Evolutionary conservation across 2,113 vertebrate species (phyloP).

Genomic region (Myrmophylax atrothorax): DNA sequence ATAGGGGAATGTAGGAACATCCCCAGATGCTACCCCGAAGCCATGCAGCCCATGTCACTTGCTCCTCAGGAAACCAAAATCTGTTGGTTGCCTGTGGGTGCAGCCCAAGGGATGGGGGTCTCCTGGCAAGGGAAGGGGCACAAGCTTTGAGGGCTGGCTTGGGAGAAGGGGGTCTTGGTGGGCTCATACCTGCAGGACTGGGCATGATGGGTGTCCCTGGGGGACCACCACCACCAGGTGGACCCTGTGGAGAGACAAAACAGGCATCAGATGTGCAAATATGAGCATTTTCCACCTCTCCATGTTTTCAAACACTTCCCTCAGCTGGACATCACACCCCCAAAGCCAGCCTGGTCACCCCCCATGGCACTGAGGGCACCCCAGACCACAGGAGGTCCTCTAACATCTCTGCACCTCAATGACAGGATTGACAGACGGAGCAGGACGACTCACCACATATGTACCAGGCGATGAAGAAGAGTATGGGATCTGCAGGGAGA

Average conservation of each 20-base stretch:
- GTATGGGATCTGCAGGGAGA: conserved; percentile 90
- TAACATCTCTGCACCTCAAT: accelerated
- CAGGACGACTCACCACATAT: conserved; percentile 89
- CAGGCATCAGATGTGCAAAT: accelerated
- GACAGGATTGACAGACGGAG: background rate
- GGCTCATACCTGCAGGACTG: conserved; percentile 89
- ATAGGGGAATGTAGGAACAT: background rate
- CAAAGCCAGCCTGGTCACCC: background rate
- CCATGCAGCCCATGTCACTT: background rate
- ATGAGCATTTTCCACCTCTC: accelerated
- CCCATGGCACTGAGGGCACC: accelerated
- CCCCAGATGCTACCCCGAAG: background rate
- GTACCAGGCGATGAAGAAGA: conserved; percentile 97
- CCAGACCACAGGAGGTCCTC: accelerated
- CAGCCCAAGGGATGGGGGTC: background rate
- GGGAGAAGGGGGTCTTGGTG: background rate
- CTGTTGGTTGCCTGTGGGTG: background rate
- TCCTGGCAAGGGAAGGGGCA: background rate
- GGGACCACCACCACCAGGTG: conserved; percentile 93
- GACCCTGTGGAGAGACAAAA: conserved; percentile 79
- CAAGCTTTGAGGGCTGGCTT: background rate
- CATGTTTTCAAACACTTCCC: accelerated
- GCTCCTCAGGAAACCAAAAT: background rate
- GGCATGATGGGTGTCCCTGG: conserved; percentile 99
- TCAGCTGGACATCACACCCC: background rate